Conservation (phyloP, 2,797 vertebrate species). For the Siniperca undulata region DNA sequence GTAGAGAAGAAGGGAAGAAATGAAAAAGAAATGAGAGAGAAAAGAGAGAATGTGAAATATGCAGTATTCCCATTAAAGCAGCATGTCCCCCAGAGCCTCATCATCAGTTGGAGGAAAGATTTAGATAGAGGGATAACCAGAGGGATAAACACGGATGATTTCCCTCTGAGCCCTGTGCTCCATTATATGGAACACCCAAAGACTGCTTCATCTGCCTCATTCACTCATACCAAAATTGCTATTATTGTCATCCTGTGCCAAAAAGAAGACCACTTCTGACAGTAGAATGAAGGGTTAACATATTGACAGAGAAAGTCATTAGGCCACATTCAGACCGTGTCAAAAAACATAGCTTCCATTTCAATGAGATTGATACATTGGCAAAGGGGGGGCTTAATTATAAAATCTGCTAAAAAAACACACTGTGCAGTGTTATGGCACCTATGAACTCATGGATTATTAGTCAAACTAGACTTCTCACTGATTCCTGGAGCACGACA, state of each 20-base stretch:
- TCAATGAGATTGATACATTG: neutral
- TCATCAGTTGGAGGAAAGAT: conserved; percentile 72
- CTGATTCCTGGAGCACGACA: neutral
- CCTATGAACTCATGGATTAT: neutral
- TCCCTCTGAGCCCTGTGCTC: conserved; percentile 67
- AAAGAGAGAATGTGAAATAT: conserved; percentile 52
- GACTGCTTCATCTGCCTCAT: conserved; percentile 55
- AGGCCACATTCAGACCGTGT: conserved; percentile 18
- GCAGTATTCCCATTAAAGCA: conserved; percentile 66
- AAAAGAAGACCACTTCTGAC: conserved; percentile 23
- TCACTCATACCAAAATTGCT: conserved; percentile 51
- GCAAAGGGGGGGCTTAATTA: neutral
- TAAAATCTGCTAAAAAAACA: neutral
- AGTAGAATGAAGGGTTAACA: conserved; percentile 28
- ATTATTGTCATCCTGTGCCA: conserved; percentile 41
- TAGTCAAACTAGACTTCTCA: neutral
- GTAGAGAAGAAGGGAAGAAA: conserved; percentile 27
- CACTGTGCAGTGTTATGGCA: neutral
- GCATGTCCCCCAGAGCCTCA: conserved; percentile 63
- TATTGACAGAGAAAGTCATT: conserved; percentile 6
- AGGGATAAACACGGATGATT: conserved; percentile 81
- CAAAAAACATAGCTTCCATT: conserved; percentile 3
- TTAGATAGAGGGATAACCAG: conserved; percentile 79
- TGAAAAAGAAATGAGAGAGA: conserved; percentile 27
- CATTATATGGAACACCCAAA: conserved; percentile 56